phyloP scores from a whole-genome alignment of 2,797 vertebrate species.

The Clarias pachynema region DNA sequence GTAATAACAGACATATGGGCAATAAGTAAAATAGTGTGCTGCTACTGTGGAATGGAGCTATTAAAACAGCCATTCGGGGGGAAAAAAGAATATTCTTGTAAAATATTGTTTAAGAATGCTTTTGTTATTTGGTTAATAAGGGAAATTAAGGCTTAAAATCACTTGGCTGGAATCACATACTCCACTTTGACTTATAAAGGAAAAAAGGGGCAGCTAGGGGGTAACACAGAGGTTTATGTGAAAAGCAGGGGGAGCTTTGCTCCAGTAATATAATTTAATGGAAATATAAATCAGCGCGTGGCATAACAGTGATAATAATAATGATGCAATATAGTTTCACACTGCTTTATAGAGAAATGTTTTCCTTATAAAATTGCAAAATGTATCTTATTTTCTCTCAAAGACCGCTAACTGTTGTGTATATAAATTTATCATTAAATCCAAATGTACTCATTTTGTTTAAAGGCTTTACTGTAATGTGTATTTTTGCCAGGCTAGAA shows the following conservation, averaged over 20 bases:
- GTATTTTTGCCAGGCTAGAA: background rate
- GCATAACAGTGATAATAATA: background rate
- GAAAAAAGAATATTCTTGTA: background rate
- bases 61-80: background rate
- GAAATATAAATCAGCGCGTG: conserved; percentile 10
- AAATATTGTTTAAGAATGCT: background rate
- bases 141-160: background rate
- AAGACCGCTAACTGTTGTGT: background rate
- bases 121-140: background rate
- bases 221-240: background rate
- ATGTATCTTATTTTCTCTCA: background rate
- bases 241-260: conserved; percentile 3
- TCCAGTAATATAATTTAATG: background rate
- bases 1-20: conserved; percentile 76
- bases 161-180: background rate
- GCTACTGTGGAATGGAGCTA: conserved; percentile 66
- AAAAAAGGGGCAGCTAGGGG: background rate
- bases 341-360: conserved; percentile 10
- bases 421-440: conserved; percentile 5
- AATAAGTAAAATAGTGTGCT: conserved; percentile 72
- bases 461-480: background rate
- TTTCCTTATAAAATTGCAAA: background rate
- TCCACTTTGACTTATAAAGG: background rate
- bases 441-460: background rate
- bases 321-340: background rate